These are phyloP conservation scores for Chelonus insularis DNA, from an alignment of 1,140 invertebrate genomes.

Conservation along the genomic window DNA sequence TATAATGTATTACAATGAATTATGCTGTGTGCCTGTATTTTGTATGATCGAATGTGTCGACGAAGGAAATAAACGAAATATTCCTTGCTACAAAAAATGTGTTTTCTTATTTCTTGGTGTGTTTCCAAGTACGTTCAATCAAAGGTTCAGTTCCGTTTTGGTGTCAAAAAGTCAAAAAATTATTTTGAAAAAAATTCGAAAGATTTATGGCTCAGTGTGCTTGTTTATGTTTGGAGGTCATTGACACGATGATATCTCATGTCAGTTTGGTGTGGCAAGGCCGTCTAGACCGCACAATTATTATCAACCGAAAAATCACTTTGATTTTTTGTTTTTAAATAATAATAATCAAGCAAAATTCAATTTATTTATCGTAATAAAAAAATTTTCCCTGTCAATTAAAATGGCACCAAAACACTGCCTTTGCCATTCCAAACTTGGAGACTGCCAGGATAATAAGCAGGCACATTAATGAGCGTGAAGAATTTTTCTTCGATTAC, in stretches of 20 bases:
- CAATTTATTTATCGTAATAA: constrained; percentile 1
- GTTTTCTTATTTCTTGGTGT: constrained; percentile 62
- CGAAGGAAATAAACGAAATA: constrained; percentile 46
- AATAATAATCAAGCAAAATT: background rate
- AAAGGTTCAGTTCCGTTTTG: constrained; percentile 67
- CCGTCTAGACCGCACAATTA: constrained; percentile 57
- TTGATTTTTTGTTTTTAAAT: constrained; percentile 4
- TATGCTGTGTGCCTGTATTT: constrained; percentile 59
- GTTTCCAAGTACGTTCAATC: constrained; percentile 61
- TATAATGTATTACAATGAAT: constrained; percentile 38
- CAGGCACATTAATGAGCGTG: constrained; percentile 62
- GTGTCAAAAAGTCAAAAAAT: constrained; percentile 61
- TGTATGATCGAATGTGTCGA: constrained; percentile 55
- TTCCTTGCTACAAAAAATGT: constrained; percentile 57
- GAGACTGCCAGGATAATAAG: constrained; percentile 63
- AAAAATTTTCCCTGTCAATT: background rate
- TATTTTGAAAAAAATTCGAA: constrained; percentile 15
- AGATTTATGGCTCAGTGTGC: constrained; percentile 61
- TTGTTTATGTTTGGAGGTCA: constrained; percentile 59
- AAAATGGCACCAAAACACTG: constrained; percentile 75
- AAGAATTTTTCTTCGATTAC: constrained; percentile 30
- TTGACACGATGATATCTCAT: constrained; percentile 35
- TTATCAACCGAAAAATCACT: constrained; percentile 15
- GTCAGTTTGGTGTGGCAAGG: constrained; percentile 64
- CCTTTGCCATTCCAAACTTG: constrained; percentile 68